phyloP scores from a whole-genome alignment of 1,140 invertebrate genomes.

The Formica selysi region DNA sequence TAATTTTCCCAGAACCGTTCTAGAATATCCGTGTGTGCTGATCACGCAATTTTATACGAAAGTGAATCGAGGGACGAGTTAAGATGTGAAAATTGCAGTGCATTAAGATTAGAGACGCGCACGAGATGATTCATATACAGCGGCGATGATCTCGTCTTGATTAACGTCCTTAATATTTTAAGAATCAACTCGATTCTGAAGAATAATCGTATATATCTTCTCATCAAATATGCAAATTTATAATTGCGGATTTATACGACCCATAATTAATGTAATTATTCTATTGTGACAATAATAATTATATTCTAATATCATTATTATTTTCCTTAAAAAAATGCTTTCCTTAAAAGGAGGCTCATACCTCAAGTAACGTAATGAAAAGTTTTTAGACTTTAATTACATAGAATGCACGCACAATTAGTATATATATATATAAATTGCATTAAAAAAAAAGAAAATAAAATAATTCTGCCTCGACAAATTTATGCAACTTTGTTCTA shows the following conservation, averaged over 20 bases:
- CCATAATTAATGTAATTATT: background rate
- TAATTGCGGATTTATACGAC: background rate
- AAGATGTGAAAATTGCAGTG: conserved; percentile 56
- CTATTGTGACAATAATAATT: background rate
- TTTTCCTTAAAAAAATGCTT: background rate
- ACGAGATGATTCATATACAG: conserved; percentile 65
- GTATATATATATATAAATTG: too few relatives aligned
- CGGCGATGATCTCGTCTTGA: background rate
- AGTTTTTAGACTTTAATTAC: conserved; percentile 4
- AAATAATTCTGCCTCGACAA: background rate
- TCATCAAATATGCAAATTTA: background rate
- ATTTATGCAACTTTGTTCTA: background rate
- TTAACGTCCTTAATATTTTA: too few relatives aligned
- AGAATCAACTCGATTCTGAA: background rate
- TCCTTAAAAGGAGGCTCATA: background rate
- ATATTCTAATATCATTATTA: background rate
- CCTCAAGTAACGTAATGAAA: background rate
- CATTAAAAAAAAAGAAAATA: background rate
- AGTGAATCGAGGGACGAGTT: conserved; percentile 20
- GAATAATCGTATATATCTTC: background rate
- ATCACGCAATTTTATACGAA: conserved; percentile 21
- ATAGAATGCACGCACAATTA: background rate
- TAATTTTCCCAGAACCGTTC: conserved; percentile 1
- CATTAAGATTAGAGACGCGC: conserved; percentile 64
- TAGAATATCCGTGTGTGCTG: conserved; percentile 1